These are phyloP conservation scores for Synchiropus splendidus DNA, from an alignment of 2,113 vertebrate genomes.

Conservation along the genomic window DNA sequence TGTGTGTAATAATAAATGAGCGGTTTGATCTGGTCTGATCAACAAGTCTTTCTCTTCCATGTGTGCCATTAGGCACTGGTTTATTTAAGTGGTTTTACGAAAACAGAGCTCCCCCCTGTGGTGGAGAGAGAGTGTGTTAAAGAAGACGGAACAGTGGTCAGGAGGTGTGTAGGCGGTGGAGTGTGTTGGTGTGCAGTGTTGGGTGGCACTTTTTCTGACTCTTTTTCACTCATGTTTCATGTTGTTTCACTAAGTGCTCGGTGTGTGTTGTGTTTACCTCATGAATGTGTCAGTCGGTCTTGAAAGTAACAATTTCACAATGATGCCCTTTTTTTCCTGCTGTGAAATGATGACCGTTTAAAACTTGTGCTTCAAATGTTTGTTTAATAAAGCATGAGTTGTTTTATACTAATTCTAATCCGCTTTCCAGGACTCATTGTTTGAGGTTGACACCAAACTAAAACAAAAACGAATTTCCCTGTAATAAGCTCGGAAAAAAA, in stretches of 20 bases:
- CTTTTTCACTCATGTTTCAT: constrained; percentile 12
- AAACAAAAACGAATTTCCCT: too few species aligned
- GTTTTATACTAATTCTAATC: too few species aligned
- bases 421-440: too few species aligned
- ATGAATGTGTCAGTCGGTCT: too few species aligned
- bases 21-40: too few species aligned
- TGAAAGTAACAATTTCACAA: too few species aligned
- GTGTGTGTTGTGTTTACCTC: constrained; percentile 1
- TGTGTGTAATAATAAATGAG: neutral
- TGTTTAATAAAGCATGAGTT: too few species aligned
- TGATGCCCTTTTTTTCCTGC: neutral
- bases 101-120: constrained; percentile 71
- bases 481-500: too few species aligned
- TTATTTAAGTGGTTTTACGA: constrained; percentile 70
- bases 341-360: too few species aligned
- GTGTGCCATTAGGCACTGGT: constrained; percentile 67
- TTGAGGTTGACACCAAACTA: too few species aligned
- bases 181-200: constrained; percentile 1
- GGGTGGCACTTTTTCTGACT: constrained; percentile 2
- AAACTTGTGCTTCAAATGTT: too few species aligned
- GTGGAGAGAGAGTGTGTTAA: constrained; percentile 74
- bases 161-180: constrained; percentile 80
- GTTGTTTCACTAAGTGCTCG: constrained; percentile 6
- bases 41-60: constrained; percentile 4
- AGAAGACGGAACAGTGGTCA: constrained; percentile 81